Evolutionary conservation across 2,113 vertebrate genomes (phyloP), one percentile per base, ranked within the genome.

Genomic region (Catharus fuscescens): DNA sequence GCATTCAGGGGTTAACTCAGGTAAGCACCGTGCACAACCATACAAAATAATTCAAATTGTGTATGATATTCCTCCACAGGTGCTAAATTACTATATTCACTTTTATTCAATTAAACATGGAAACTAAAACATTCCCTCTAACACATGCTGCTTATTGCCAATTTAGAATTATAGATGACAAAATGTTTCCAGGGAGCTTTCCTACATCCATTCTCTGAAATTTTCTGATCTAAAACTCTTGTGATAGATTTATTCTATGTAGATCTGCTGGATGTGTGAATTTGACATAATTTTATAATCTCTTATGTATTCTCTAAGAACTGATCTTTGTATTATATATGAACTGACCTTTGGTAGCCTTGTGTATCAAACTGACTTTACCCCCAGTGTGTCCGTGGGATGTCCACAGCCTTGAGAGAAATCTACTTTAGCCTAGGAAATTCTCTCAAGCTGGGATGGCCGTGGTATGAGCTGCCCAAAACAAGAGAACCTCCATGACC

Each of bases 21-120:
- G 10, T 53, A 56, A 64, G 9, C 11, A 52, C 23, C 6, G 3
- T 57, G 19, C 29, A 66, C 15, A 67, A 29, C 4, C 53, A 52
- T 23, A 25, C 6, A 79, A 81, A 84, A 64, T 69, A 7, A 86
- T 53, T 82, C 61, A 61, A 86, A 86, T 73, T 74, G 44, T 15
- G 6, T 40, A 44, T 36, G 4, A 64, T 90, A 69, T 88, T 82
- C 66, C 71, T 82, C 38, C 65, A 61, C 40, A 48, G 57, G 45
- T 90, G 61, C 14, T 88, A 79, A 91, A 81, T 84, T 64, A 52
- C 70, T 73, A 32, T 73, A 72, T 72, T 85, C 36, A 45, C 6
- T 91, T 60, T 85, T 94, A 85, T 91, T 92, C 62, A 77, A 42
- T 80, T 77, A 92, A 90, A 71, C 25, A 78, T 0, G 2, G 14